These are phyloP conservation scores for Aelia acuminata DNA, from an alignment of 2,888 invertebrate species.

Conservation along the genomic window DNA sequence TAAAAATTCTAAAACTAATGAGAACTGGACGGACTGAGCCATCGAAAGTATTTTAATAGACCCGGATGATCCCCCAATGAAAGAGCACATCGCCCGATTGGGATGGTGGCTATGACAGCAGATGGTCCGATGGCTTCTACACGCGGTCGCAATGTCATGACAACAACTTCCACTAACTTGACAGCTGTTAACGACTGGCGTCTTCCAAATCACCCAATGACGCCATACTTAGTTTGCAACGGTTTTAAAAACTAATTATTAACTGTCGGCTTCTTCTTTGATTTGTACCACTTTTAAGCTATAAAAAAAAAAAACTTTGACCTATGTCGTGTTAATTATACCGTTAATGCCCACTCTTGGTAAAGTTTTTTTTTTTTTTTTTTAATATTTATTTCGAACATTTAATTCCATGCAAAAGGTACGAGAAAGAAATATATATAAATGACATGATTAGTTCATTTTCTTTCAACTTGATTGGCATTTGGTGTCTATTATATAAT, in stretches of 20 bases:
- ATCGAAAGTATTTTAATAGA: not conserved
- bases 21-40: not conserved
- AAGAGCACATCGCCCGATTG: not conserved
- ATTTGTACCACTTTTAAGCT: not conserved
- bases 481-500: too few species aligned
- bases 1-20: not conserved
- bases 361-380: too few species aligned
- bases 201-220: constrained; percentile 35
- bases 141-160: not conserved
- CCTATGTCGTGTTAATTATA: too few species aligned
- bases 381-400: too few species aligned
- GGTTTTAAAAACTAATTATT: not conserved
- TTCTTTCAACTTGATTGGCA: too few species aligned
- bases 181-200: not conserved
- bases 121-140: not conserved
- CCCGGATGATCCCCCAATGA: not conserved
- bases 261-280: constrained; percentile 23
- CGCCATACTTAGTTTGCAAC: not conserved
- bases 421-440: too few species aligned
- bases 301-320: too few species aligned
- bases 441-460: too few species aligned
- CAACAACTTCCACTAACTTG: not conserved
- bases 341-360: too few species aligned
- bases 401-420: too few species aligned
- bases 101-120: not conserved